Percentiles rank a stretch among this genome's conserved stretches.
These are phyloP conservation scores for Drosophila bifasciata DNA, from an alignment of 1,140 invertebrate genomes.

Conservation along the genomic window DNA sequence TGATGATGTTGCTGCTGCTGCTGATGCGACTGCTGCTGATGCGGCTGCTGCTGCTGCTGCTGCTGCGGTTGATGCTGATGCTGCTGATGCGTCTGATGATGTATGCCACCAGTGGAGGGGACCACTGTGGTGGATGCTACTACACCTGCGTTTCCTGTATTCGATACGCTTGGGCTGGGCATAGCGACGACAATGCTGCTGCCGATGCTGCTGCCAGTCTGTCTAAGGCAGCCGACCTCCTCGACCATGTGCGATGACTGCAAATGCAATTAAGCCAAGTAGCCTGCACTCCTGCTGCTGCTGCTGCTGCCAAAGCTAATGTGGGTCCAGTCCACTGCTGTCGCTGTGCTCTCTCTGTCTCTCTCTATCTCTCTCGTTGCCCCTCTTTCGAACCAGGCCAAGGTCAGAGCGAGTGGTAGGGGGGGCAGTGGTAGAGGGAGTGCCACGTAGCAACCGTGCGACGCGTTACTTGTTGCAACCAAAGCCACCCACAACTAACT, in stretches of 20 bases:
- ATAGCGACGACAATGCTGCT: slow-evolving; percentile 54
- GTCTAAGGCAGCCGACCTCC: slow-evolving; percentile 68
- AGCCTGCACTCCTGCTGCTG: slow-evolving; percentile 23
- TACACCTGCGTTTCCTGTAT: slow-evolving; percentile 22
- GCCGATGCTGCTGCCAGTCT: slow-evolving; percentile 56
- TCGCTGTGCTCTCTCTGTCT: no score
- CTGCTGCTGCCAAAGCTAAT: slow-evolving; percentile 63
- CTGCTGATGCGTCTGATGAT: slow-evolving; percentile 8
- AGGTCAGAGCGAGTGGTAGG: not conserved
- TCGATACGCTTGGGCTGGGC: slow-evolving; percentile 54
- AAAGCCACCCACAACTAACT: not conserved
- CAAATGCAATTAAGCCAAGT: slow-evolving; percentile 49
- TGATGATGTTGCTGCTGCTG: slow-evolving; percentile 19
- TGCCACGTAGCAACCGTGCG: not conserved
- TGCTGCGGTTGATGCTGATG: slow-evolving; percentile 18
- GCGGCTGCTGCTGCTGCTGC: slow-evolving; percentile 12
- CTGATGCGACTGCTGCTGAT: slow-evolving; percentile 4
- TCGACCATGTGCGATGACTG: slow-evolving; percentile 55
- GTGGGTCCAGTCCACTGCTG: slow-evolving; percentile 21
- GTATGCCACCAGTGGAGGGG: slow-evolving; percentile 15
- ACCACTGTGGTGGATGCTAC: slow-evolving; percentile 9
- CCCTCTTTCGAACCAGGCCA: not conserved
- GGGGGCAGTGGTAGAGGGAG: not conserved
- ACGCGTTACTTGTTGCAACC: slow-evolving; percentile 45
- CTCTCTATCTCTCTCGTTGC: no score